Evolutionary conservation across 2,797 vertebrate genomes (phyloP), one percentile per base, ranked within the genome.

Genomic region (Coreius guichenoti): DNA sequence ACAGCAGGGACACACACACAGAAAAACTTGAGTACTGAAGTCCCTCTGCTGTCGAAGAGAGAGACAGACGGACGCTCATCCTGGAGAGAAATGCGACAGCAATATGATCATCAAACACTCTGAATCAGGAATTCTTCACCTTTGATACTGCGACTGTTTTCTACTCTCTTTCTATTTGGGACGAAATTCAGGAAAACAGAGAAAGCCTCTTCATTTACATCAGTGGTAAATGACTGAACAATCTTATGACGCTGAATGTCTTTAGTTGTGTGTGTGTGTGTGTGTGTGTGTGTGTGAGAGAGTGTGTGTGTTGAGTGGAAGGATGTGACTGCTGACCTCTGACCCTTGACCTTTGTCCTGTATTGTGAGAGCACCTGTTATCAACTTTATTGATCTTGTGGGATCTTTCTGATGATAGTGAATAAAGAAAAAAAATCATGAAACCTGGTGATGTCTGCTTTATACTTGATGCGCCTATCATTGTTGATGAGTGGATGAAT

Each of bases 231-330:
- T 81, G 85, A 89, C 83, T 91, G 92, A 95, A 95, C 94, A 95
- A 95, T 95, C 95, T 94, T 91, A 94, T 96, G 95, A 95, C 95
- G 87, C 93, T 95, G 95, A 95, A 95, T 95, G 94, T 96, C 92
- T 95, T 93, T 91, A 93, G 93, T 93, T 89, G 90, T 77, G 6
- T 76, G 14, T 75, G 39, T 83, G n/a, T 82, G 9, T 67, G 39
- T 83, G n/a, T 82, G 9, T 67, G 33, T 54, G 77, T 67, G 77
- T 74, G 82, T 43, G 33, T 3, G 33, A 3, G 33, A 39, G 36
- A 39, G 47, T n/a, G 63, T 68, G 65, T 29, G 72, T 58, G 45
- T 23, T 69, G 51, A 61, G 51, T 26, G 83, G 2, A 69, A 36
- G 81, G 11, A 73, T 26, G 68, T 75, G 72, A 81, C 65, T 76